phyloP scores from a whole-genome alignment of 2,113 vertebrate species.

The Cricetomys ansorgei region DNA sequence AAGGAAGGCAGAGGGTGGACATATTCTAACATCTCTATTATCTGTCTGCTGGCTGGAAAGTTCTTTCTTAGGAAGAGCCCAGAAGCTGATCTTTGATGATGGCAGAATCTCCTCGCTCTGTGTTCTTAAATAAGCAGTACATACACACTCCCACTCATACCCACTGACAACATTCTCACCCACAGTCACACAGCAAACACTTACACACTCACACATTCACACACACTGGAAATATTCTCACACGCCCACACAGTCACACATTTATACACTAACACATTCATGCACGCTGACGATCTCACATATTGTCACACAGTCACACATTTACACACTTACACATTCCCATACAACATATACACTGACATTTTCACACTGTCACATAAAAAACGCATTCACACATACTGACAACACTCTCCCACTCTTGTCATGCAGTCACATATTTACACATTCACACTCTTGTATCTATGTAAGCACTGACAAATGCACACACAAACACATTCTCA shows the following conservation, averaged over 20 bases:
- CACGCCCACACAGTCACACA: too few species aligned
- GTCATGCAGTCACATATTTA: too few species aligned
- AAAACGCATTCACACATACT: background rate
- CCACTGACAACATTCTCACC: background rate
- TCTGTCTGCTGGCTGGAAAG: background rate
- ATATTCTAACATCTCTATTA: background rate
- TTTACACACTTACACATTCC: background rate
- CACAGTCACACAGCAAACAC: background rate
- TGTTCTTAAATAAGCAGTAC: background rate
- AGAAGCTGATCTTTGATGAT: background rate
- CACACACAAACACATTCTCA: background rate
- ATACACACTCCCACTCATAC: background rate
- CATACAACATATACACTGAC: background rate
- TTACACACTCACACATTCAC: background rate
- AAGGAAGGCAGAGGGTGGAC: background rate
- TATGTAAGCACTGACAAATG: background rate
- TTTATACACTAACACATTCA: too few species aligned
- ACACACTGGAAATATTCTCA: background rate
- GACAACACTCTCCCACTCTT: background rate
- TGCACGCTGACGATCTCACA: too few species aligned
- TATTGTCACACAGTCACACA: background rate
- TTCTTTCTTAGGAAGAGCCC: background rate
- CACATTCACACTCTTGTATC: background rate
- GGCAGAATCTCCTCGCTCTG: background rate
- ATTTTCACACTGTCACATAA: background rate